Evolutionary conservation across 2,797 vertebrate species (phyloP).

Genomic region (Anisognathus igniventris): DNA sequence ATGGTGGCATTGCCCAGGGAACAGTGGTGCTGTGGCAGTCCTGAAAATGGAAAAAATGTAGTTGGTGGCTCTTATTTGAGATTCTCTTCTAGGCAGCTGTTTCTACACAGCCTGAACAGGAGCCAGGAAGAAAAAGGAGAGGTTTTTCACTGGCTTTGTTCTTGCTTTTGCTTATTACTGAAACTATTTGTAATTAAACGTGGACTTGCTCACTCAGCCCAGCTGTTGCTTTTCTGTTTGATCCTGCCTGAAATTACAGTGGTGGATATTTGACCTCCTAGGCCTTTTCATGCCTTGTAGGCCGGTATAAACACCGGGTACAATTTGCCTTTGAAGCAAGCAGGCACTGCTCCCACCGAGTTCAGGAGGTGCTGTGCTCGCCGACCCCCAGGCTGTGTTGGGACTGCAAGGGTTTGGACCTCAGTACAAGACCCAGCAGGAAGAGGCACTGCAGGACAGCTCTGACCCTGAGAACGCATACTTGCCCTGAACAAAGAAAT

Average conservation of each 20-base stretch:
- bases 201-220: constrained; percentile 31
- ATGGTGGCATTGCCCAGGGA: accelerated
- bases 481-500: background rate
- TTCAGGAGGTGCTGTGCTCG: background rate
- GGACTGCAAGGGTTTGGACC: background rate
- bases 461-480: background rate
- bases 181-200: constrained; percentile 33
- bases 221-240: constrained; percentile 37
- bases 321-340: constrained; percentile 1
- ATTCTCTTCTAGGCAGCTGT: background rate
- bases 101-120: background rate
- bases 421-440: background rate
- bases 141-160: constrained; percentile 37
- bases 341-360: background rate
- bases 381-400: accelerated
- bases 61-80: background rate
- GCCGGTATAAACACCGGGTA: background rate
- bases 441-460: background rate
- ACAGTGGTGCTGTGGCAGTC: background rate
- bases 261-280: constrained; percentile 26
- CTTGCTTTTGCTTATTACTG: constrained; percentile 11
- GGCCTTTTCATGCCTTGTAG: constrained; percentile 20
- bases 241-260: constrained; percentile 49
- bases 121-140: constrained; percentile 8
- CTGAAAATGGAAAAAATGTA: background rate